Base-by-base conservation (phyloP, 1,140 invertebrate species). In the Heliconius melpomene region DNA sequence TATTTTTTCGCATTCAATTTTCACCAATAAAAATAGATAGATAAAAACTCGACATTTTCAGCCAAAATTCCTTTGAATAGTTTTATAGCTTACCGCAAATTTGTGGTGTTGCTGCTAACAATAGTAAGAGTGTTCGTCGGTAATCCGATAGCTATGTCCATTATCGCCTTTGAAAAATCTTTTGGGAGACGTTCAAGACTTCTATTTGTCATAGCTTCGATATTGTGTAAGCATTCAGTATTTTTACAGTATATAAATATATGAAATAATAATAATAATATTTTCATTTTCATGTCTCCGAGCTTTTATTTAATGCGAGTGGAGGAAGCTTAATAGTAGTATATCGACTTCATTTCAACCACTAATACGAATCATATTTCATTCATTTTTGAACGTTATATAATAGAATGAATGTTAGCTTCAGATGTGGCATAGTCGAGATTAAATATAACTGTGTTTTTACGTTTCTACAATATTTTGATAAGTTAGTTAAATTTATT, bases 121-220 rank as follows among this genome's bases (percentile, higher is more conserved):
- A 93, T 83, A 32, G 88, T 91, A n/a, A 93, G 82, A 60, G 86
- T 85, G 74, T 85, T 92, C 3, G 88, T 79, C 0, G 91, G 89
- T 71, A 94, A 79, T 3, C 90, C 88, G 74, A 89, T 82, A 5
- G 87, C 88, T 75, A 94, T 91, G 83, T 93, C 90, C 72, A 89
- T 87, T 7, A 94, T 77, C 20, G 92, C 92, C 8, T 81, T 50
- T 2, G 88, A 74, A 77, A 93, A 89, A 18, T 89, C 86, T 75
- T 85, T 82, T 3, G 92, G 92, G 29, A 94, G 80, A 50, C 46
- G 81, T 8, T 75, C 86, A 76, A 89, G 75, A 18, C 78, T 85
- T 52, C 84, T 85, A 23, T 85, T 85, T 18, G 79, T 82, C 74
- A 90, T 79, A 46, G 87, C 79, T 81, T 81, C 50, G 32, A 93